Evolutionary conservation across 2,888 invertebrate species (phyloP), one percentile per base, ranked within the genome.

Genomic region (Amaurobius ferox): DNA sequence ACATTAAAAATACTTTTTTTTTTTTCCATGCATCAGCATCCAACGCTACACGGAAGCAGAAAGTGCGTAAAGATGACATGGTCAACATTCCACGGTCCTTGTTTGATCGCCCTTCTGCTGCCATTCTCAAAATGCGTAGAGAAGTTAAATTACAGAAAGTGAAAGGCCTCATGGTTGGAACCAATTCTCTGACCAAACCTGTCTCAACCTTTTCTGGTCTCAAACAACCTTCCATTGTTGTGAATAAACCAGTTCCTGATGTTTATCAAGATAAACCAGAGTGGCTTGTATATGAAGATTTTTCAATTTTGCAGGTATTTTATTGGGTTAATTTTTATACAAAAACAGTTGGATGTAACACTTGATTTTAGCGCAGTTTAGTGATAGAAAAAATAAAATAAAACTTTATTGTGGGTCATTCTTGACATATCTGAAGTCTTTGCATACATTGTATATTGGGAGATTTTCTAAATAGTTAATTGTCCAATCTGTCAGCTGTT

Each of bases 41-140:
- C 6, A 55, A 76, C 11, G 83, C 89, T 90, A 91, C 90, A 64
- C 90, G 91, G 7, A 91, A 91, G 81, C 91, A 91, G 86, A 92
- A 92, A 83, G 90, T 91, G 88, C 92, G 94, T 0, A 94, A 95
- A 89, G 96, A 96, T 89, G 95, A 95, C 88, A 93, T 94, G 66
- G 94, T 95, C 66, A 94, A 94, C 90, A 95, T 95, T 35, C 96
- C 96, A 23, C 93, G 95, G 88, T 96, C 96, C 1, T 92, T 96
- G 23, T 97, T 97, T 91, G 96, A 96, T 91, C 93, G 95, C 11
- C 95, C 95, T 0, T 94, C 95, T 0, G 94, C 95, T 0, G 94
- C 95, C 5, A 90, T 95, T 55, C 93, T 95, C 19, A 95, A 96
- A 90, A 93, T 96, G 92, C 93, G 96, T 9, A 93, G 96, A 7